Base-by-base conservation (phyloP, 2,797 vertebrate species). In the Margarornis squamiger region DNA sequence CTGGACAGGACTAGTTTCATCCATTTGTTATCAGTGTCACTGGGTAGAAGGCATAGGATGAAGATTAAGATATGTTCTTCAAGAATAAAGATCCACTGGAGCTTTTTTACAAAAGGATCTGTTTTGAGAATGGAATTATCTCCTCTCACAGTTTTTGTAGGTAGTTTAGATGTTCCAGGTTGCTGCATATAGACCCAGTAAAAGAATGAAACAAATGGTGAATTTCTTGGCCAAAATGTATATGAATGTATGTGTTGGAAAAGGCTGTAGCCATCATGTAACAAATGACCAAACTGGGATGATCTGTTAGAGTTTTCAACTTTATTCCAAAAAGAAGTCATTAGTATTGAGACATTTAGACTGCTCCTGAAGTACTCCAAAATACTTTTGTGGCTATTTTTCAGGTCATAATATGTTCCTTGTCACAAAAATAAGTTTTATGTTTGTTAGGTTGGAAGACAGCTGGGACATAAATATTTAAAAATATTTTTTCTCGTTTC, bases 151-250 rank as follows among this genome's bases (percentile, higher is more conserved):
- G 0, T 68, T 82, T 59, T 18, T 34, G 10, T 36, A 54, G 46
- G 7, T n/a, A n/a, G 16, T 41, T 88, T 46, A 24, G 29, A 8
- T 54, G 24, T 73, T 83, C 32, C 58, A 45, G 45, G 10, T 76
- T 79, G 30, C 67, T 90, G 36, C 46, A 59, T 54, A 1, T 41
- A 67, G 36, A 58, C 11, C 14, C n/a, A 67, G 29, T 48, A 79
- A 79, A 54, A 96, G 70, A 82, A 91, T 88, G 81, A 89, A 96
- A 92, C 71, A 88, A 79, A 88, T 86, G 91, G 78, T 95, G 89
- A 95, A 92, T 94, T 97, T 92, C 90, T 94, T 77, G 63, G 68
- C 32, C 62, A 84, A 77, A 82, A 29, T 13, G 39, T 46, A 1
- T 38, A 12, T 62, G 49, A 76, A 46, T 57, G 26, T 51, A 19